phyloP scores from a whole-genome alignment of 2,888 invertebrate genomes.

The Heliconius ismenius region DNA sequence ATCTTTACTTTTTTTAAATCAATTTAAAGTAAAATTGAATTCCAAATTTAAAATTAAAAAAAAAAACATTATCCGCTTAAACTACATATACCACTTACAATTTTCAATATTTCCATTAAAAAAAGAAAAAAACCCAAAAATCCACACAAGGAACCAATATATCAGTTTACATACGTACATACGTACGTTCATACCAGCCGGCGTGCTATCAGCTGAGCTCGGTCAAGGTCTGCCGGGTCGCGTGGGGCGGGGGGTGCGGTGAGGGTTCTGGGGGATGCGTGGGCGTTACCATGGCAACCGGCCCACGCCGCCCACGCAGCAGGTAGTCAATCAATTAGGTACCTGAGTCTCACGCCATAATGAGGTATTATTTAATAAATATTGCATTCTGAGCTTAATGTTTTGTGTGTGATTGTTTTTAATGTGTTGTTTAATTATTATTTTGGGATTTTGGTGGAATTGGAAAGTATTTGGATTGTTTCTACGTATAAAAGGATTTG shows the following conservation, averaged over 20 bases:
- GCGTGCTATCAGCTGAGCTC: constrained; percentile 74
- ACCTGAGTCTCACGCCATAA: constrained; percentile 58
- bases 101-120: not conserved
- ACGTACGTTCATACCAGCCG: constrained; percentile 34
- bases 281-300: constrained; percentile 74
- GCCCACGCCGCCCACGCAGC: constrained; percentile 71
- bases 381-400: constrained; percentile 42
- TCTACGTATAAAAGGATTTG: too few species aligned
- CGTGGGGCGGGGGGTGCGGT: constrained; percentile 34
- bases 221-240: constrained; percentile 79
- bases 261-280: constrained; percentile 51
- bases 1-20: not conserved
- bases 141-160: not conserved
- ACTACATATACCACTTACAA: not conserved
- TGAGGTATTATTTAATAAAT: constrained; percentile 52
- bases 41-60: not conserved
- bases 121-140: not conserved
- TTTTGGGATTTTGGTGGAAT: not conserved
- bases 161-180: not conserved
- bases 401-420: not conserved
- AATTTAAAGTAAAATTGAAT: not conserved
- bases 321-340: constrained; percentile 75
- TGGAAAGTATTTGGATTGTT: not conserved
- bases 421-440: not conserved
- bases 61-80: not conserved